Conservation (phyloP, 2,113 vertebrate genomes). For the Falco punctatus region DNA sequence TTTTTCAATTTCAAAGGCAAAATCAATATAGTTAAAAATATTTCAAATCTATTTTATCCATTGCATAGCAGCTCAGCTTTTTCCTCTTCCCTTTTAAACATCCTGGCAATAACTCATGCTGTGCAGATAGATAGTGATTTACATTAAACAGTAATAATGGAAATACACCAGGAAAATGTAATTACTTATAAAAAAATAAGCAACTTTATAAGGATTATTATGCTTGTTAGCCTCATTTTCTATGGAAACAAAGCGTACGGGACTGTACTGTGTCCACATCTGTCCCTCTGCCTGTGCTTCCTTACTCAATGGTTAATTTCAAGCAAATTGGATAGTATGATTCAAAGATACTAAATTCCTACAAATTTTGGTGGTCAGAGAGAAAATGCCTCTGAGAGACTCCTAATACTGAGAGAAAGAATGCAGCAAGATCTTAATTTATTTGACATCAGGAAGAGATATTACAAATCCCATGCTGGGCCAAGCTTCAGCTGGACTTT, state of each 20-base stretch:
- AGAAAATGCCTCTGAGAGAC: neutral
- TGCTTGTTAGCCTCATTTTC: neutral
- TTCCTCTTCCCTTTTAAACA: neutral
- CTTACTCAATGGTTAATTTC: neutral
- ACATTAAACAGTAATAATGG: neutral
- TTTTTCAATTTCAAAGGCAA: conserved; percentile 3
- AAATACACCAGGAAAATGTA: neutral
- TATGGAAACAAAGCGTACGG: neutral
- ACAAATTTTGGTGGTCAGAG: neutral
- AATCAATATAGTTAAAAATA: conserved; percentile 1
- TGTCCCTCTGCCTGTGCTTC: neutral
- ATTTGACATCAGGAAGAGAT: neutral
- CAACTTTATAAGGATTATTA: neutral
- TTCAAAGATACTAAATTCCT: neutral
- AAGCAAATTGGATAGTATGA: neutral
- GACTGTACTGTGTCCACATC: neutral
- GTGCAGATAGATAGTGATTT: neutral
- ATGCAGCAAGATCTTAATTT: neutral
- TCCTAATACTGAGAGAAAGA: neutral
- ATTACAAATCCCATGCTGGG: neutral
- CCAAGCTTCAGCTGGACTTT: neutral
- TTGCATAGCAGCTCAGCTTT: neutral
- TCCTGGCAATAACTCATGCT: neutral
- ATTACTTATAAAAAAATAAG: neutral
- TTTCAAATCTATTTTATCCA: neutral